Conservation (phyloP, 35 echinoderm and acorn worm species). For the Amphiura filiformis region DNA sequence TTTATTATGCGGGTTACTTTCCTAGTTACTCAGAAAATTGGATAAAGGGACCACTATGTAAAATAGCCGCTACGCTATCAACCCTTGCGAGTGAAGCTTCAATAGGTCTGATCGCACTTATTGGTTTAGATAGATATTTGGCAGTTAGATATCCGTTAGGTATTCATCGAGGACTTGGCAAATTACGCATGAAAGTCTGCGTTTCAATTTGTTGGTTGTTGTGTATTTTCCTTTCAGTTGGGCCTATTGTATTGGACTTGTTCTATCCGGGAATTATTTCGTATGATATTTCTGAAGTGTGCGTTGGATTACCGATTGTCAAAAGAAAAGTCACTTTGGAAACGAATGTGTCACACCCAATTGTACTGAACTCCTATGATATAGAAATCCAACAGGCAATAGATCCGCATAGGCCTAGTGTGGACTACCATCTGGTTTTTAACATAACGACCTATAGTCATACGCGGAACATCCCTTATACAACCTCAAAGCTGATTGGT, state of each 20-base stretch:
- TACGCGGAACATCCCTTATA: background rate
- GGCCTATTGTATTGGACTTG: conserved; percentile 6
- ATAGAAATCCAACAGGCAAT: background rate
- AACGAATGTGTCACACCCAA: no score
- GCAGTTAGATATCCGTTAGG: background rate
- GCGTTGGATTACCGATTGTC: background rate
- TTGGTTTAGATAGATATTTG: background rate
- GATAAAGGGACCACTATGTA: background rate
- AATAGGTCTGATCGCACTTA: background rate
- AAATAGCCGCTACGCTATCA: background rate
- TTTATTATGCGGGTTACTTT: conserved; percentile 41
- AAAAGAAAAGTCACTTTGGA: no score
- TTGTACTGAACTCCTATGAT: no score
- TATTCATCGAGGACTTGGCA: background rate
- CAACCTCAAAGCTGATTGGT: background rate
- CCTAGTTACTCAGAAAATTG: background rate
- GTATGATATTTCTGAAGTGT: conserved; percentile 55
- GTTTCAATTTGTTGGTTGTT: conserved; percentile 38
- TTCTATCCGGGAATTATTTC: no score
- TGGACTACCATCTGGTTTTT: no score
- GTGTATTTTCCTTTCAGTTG: conserved; percentile 11
- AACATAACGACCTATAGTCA: background rate
- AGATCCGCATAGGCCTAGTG: background rate
- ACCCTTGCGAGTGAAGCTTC: background rate
- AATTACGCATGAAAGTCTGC: background rate